phyloP scores from a whole-genome alignment of 2,797 vertebrate species.

The Alcedo quadribrachys region DNA sequence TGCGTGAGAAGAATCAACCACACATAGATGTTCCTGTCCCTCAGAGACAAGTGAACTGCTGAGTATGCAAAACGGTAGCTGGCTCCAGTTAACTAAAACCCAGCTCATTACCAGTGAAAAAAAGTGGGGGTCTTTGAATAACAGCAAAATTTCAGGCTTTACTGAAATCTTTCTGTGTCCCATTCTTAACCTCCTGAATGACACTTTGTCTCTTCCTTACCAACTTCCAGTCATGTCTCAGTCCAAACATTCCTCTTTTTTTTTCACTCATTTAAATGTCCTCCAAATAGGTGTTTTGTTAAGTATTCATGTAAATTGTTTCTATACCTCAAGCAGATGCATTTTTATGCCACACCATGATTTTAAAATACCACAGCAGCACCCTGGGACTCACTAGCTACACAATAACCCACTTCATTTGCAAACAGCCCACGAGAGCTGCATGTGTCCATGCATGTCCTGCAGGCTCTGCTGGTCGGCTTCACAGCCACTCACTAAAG shows the following conservation, averaged over 20 bases:
- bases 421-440: background rate
- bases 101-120: constrained; percentile 15
- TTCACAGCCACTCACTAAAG: background rate
- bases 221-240: background rate
- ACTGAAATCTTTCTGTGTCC: background rate
- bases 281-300: background rate
- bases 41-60: constrained; percentile 22
- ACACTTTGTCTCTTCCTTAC: background rate
- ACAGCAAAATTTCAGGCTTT: background rate
- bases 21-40: background rate
- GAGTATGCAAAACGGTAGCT: background rate
- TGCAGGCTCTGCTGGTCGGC: accelerated
- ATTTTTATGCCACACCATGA: background rate
- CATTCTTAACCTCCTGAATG: background rate
- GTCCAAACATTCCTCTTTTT: background rate
- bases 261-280: background rate
- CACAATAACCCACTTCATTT: background rate
- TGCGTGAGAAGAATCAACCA: constrained; percentile 25
- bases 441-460: accelerated
- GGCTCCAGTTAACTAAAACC: constrained; percentile 23
- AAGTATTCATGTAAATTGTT: background rate
- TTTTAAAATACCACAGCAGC: background rate
- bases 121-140: background rate
- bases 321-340: background rate
- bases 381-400: background rate